Conservation (phyloP, 37 sponge, comb jelly and placozoan genomes). For the Ianthella basta region DNA sequence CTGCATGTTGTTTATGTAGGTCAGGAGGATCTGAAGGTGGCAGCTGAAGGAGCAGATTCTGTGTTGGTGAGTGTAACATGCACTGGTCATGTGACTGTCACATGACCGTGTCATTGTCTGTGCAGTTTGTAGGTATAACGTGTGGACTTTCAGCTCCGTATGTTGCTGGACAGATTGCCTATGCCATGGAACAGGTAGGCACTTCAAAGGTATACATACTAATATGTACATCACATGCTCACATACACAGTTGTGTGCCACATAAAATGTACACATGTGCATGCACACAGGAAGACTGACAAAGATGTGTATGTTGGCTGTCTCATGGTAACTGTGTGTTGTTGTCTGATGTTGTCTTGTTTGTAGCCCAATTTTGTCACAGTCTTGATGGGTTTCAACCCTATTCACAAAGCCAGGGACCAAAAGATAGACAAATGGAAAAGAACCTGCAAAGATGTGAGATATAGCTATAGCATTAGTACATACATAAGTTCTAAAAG, state of each 20-base stretch:
- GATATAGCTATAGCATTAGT: neutral
- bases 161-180: conserved; percentile 70
- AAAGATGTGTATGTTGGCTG: too few relatives aligned
- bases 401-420: conserved; percentile 43
- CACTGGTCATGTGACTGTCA: neutral
- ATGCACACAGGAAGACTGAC: too few relatives aligned
- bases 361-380: conserved; percentile 38
- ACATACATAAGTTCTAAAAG: too few relatives aligned
- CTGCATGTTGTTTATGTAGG: conserved; percentile 23
- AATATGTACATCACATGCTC: neutral
- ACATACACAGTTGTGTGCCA: too few relatives aligned
- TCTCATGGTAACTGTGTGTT: too few relatives aligned
- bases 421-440: conserved; percentile 56
- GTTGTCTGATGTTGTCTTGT: too few relatives aligned
- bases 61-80: conserved; percentile 45
- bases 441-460: conserved; percentile 66
- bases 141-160: conserved; percentile 83
- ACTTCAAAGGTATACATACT: neutral
- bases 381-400: conserved; percentile 73
- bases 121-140: conserved; percentile 66
- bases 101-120: neutral
- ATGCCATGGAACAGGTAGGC: conserved; percentile 56
- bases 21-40: conserved; percentile 45
- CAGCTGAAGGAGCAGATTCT: conserved; percentile 3
- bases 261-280: too few relatives aligned